phyloP scores from a whole-genome alignment of 2,888 invertebrate species.

The Brachyptera putata region DNA sequence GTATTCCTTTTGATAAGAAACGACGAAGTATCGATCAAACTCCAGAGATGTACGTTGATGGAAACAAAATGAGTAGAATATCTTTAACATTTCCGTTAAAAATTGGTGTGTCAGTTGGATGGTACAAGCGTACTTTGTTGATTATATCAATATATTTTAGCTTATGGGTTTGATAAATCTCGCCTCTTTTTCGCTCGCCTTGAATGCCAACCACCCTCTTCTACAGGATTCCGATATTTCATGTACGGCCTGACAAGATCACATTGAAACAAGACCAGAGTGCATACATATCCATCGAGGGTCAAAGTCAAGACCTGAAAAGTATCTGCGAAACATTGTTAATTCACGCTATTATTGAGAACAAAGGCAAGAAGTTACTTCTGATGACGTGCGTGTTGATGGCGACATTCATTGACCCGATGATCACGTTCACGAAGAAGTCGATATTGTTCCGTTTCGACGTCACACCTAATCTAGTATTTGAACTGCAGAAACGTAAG shows the following conservation, averaged over 20 bases:
- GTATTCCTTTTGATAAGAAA: too few species aligned
- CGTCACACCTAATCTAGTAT: constrained; percentile 47
- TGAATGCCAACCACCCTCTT: too few species aligned
- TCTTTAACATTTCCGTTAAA: constrained; percentile 50
- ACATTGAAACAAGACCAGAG: constrained; percentile 48
- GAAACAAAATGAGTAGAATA: constrained; percentile 39
- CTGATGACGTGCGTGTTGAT: constrained; percentile 50
- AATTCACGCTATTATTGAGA: constrained; percentile 53
- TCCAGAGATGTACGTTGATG: constrained; percentile 36
- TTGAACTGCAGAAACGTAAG: constrained; percentile 49
- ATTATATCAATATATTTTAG: too few species aligned
- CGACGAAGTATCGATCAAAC: background rate
- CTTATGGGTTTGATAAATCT: too few species aligned
- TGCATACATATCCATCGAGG: constrained; percentile 45
- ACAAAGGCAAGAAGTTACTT: constrained; percentile 51
- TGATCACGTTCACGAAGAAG: constrained; percentile 50
- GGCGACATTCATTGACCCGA: constrained; percentile 57
- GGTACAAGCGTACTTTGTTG: too few species aligned
- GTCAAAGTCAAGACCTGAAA: constrained; percentile 43
- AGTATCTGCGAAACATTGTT: constrained; percentile 54
- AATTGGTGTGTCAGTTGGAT: too few species aligned
- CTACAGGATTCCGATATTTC: constrained; percentile 44
- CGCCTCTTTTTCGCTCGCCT: too few species aligned
- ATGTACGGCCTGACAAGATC: constrained; percentile 33
- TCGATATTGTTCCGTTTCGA: constrained; percentile 52